These are phyloP conservation scores for Tetraneura akinire DNA, from an alignment of 1,140 invertebrate genomes.

Conservation along the genomic window DNA sequence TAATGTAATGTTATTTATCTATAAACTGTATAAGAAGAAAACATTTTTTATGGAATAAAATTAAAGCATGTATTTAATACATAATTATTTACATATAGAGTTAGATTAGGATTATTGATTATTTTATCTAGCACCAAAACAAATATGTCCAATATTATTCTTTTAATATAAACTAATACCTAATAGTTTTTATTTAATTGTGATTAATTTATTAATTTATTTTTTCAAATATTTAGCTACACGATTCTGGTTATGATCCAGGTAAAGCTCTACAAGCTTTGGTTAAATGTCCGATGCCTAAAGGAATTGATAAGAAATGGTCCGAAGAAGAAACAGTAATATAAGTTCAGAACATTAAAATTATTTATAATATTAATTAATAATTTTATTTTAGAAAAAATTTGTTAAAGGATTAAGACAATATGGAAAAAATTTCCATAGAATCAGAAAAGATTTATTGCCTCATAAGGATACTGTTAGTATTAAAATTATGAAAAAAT, in stretches of 20 bases:
- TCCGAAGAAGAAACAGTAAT: conserved; percentile 90
- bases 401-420: conserved; percentile 97
- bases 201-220: neutral
- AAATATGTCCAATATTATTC: neutral
- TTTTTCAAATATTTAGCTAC: conserved; percentile 65
- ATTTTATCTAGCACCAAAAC: too few species aligned
- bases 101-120: too few species aligned
- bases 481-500: conserved; percentile 40
- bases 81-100: too few species aligned
- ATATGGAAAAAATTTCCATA: conserved; percentile 99
- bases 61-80: too few species aligned
- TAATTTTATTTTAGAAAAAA: conserved; percentile 69
- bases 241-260: conserved; percentile 93
- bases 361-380: conserved; percentile 20
- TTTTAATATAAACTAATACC: neutral
- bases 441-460: conserved; percentile 93
- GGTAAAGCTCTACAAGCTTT: conserved; percentile 92
- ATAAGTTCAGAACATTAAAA: conserved; percentile 51
- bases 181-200: too few species aligned
- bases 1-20: too few species aligned
- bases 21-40: too few species aligned
- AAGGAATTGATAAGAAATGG: conserved; percentile 97
- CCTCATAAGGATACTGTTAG: conserved; percentile 93
- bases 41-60: too few species aligned
- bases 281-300: conserved; percentile 94